Base-by-base conservation (phyloP, 2,113 vertebrate species). In the Agelaius phoeniceus region DNA sequence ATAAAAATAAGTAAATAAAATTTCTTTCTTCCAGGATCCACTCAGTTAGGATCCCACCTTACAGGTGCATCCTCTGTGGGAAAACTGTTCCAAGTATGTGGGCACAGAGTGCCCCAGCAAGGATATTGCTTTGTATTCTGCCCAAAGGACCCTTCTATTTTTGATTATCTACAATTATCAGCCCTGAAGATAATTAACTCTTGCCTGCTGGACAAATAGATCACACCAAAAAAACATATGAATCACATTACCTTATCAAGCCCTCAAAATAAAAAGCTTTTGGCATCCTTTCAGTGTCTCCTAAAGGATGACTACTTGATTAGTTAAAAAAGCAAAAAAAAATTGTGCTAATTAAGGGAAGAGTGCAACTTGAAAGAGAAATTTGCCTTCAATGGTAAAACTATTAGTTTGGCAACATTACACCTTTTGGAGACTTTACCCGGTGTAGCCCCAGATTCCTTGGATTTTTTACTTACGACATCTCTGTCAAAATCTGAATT, bases 191-290 rank as follows among this genome's bases (percentile, higher is more conserved):
- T 37, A 79, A 63, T 67, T 69, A 77, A 81, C 33, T 74, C 43
- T 91, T 55, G 73, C 24, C 44, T 61, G 30, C 37, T 74, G 46
- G 62, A 83, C 33, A 73, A 79, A 91, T 27, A 58, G 78, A 89
- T 54, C 18, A 23, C 15, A 22, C 15, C 3, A 11, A 33, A 33
- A 55, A 81, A 49, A 21, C 14, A 3, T 18, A 2, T 9, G 0
- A 48, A 79, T 7, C 9, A 24, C 1, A 1, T 66, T 49, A 68
- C 16, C 28, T 81, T 43, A 75, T 16, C 61, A 84, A 86, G 24
- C 9, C 51, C 37, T 51, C 62, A 76, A 90, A 93, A 88, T 19
- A 66, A 82, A 89, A 92, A 78, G 3, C 7, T 76, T 58, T 51
- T 35, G 10, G 18, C 11, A 20, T 75, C 54, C 30, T 30, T 57